Base-by-base conservation (phyloP, 2,113 vertebrate genomes). In the Pollachius pollachius region DNA sequence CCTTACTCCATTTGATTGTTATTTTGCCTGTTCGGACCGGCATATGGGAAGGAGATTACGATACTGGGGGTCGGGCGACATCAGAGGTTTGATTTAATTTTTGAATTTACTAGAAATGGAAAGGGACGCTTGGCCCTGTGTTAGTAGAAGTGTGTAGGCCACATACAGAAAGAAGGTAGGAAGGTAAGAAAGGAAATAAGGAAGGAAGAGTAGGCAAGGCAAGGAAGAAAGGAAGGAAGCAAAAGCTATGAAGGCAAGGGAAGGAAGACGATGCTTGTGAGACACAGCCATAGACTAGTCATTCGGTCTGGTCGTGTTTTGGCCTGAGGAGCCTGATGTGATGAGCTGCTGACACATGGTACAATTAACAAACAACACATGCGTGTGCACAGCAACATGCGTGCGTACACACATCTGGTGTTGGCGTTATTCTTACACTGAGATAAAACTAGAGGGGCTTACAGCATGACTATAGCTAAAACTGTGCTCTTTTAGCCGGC, bases 401-500 rank as follows among this genome's bases (percentile, higher is more conserved):
- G 74, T 16, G 7, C 64, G 61, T 34, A 25, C 15, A 61, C 27
- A 63, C 67, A 75, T 4, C 62, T 23, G 77, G 57, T 52, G 25
- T 79, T 34, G 58, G 64, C 63, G 69, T 73, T 71, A 72, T 69
- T 81, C 75, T 67, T 16, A 25, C 74, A 67, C 76, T 52, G 57
- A 79, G 76, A 87, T 87, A 75, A 84, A 82, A 84, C 68, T 15
- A 71, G 64, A 75, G 62, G 71, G 54, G 79, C 63, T 82, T 64
- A 81, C 12, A 13, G 81, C 76, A 82, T 87, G 84, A 88, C 83
- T 77, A 73, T 65, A 67, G 63, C 69, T 80, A 80, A 81, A 89
- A 82, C 65, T 70, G 68, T 77, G 70, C 18, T 79, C 59, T 77
- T 82, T 76, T 56, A 54, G 48, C 62, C 68, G 3, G 17, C 52